Evolutionary conservation across 2,797 vertebrate species (phyloP), one percentile per base, ranked within the genome.

Genomic region (Percopsis omiscomaycus): DNA sequence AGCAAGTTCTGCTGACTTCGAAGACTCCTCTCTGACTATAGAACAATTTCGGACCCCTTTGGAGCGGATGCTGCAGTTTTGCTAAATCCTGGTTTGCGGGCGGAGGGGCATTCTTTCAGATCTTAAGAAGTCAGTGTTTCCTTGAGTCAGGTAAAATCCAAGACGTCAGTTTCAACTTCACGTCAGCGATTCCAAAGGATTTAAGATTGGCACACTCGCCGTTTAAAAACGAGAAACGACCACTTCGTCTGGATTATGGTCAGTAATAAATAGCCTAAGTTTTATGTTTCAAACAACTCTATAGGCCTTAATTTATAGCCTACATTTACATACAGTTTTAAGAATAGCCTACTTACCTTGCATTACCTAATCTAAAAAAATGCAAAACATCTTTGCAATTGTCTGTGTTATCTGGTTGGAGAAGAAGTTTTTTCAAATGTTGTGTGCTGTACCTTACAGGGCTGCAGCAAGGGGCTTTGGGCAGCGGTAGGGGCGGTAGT

Each of bases 401-500:
- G 22, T 51, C 8, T 42, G 37, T 42, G 37, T 42, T 42, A 42
- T 42, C 37, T 42, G 37, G 6, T 51, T 28, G 47, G 27, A 48
- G 44, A 3, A 2, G 12, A 66, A 45, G 42, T 69, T 66, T 73
- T 48, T 16, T 22, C 11, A 69, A 49, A 58, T 69, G 74, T 76
- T 69, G 74, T 76, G 79, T 80, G 57, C 79, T 65, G 67, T 72
- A 15, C 59, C 70, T 78, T 44, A 1, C 77, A 93, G 92, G 90
- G 88, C 74, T 90, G 81, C 82, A 83, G 64, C 44, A 93, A 89
- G 86, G 73, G 89, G 85, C 48, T 91, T 64, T 78, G 83, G 74
- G 87, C 73, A 74, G 46, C 86, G 71, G 30, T 88, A 29, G 91
- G 87, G 68, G 85, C 85, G 58, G 86, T 74, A 84, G 92, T 87